Evolutionary conservation across 2,797 vertebrate genomes (phyloP).

Genomic region (Octomys mimax): DNA sequence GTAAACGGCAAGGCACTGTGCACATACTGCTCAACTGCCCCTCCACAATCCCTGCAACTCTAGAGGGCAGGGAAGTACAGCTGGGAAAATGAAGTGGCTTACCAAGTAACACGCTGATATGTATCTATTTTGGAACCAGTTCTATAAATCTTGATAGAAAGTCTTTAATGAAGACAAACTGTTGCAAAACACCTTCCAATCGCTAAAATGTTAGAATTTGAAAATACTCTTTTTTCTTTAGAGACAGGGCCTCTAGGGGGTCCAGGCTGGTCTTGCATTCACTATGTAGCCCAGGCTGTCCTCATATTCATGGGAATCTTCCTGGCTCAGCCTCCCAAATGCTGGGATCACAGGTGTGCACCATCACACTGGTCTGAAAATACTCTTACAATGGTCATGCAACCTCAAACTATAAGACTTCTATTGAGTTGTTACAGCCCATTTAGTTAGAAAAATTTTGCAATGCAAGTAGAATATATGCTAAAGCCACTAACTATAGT

Average conservation of each 20-base stretch:
- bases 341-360: neutral
- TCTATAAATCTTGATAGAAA: neutral
- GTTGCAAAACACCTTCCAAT: neutral
- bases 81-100: neutral
- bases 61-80: neutral
- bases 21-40: fast-evolving
- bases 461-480: neutral
- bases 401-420: neutral
- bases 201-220: neutral
- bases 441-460: slow-evolving; percentile 52
- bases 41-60: neutral
- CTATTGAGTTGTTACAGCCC: neutral
- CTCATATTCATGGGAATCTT: neutral
- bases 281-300: neutral
- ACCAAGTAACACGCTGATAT: neutral
- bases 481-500: slow-evolving; percentile 22
- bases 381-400: neutral
- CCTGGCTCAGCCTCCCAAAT: neutral
- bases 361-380: neutral
- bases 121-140: neutral
- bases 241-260: neutral
- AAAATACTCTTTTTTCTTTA: neutral
- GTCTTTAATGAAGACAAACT: neutral
- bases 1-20: fast-evolving
- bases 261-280: neutral